These are phyloP conservation scores for Stenurella melanura DNA, from an alignment of 2,888 invertebrate species.

Conservation along the genomic window DNA sequence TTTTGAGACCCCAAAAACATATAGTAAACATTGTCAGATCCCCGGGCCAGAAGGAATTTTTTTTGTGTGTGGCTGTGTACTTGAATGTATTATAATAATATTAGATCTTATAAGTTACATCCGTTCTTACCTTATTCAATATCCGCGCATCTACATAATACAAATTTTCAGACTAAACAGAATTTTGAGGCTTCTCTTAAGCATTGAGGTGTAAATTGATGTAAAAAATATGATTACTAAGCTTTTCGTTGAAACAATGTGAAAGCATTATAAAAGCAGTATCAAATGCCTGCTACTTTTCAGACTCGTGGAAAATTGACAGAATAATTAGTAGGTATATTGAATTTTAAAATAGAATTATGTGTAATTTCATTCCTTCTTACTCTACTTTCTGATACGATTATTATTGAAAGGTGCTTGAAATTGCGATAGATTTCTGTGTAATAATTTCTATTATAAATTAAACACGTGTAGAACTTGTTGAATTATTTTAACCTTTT, in stretches of 20 bases:
- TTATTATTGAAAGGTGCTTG: too few species aligned
- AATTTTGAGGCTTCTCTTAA: neutral
- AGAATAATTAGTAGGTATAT: constrained; percentile 14
- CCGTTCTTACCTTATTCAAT: neutral
- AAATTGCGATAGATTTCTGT: too few species aligned
- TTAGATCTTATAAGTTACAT: too few species aligned
- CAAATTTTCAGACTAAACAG: neutral
- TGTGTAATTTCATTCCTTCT: constrained; percentile 8
- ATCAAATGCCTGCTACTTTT: constrained; percentile 14
- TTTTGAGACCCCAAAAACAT: too few species aligned
- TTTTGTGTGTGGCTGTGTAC: too few species aligned
- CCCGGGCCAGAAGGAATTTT: too few species aligned
- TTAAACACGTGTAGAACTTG: too few species aligned
- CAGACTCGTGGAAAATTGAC: constrained; percentile 4
- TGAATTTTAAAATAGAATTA: constrained; percentile 13
- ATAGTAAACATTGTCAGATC: too few species aligned
- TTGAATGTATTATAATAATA: neutral
- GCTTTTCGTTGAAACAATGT: constrained; percentile 7
- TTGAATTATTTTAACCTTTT: too few species aligned
- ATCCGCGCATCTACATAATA: neutral
- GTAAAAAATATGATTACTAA: constrained; percentile 7
- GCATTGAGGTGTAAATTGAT: constrained; percentile 2
- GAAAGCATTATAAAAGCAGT: constrained; percentile 13
- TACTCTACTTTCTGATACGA: neutral
- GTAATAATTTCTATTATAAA: too few species aligned